Conservation (phyloP, 1,140 invertebrate species). For the Nixonia krombeini region DNA sequence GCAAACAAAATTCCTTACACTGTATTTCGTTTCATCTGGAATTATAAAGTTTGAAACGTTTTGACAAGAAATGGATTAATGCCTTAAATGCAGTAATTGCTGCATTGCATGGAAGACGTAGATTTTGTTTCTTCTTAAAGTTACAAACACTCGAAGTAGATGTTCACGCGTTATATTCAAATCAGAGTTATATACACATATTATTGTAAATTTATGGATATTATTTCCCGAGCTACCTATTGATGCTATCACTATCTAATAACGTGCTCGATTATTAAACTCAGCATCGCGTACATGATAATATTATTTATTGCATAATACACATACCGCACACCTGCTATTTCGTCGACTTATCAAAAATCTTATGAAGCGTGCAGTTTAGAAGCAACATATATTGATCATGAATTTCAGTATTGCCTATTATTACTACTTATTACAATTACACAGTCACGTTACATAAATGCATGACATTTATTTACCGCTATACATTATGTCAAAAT, state of each 20-base stretch:
- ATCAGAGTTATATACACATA: background rate
- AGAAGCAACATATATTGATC: conserved; percentile 8
- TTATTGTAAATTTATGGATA: background rate
- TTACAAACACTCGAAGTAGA: background rate
- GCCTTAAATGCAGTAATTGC: no score
- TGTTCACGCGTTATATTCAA: background rate
- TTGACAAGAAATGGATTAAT: no score
- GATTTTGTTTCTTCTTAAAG: conserved; percentile 54
- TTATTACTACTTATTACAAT: no score
- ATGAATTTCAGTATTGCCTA: no score
- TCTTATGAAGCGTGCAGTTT: conserved; percentile 23
- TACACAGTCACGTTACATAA: no score
- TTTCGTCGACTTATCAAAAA: conserved; percentile 16
- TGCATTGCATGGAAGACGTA: conserved; percentile 61
- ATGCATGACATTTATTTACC: no score
- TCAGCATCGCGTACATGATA: conserved; percentile 16
- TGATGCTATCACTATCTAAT: conserved; percentile 2
- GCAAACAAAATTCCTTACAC: no score
- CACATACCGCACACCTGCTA: conserved; percentile 59
- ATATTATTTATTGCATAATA: conserved; percentile 69
- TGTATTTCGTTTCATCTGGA: no score
- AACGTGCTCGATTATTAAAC: conserved; percentile 15
- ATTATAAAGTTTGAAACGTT: no score
- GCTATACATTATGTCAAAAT: no score
- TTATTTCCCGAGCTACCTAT: background rate